Percentiles rank a stretch among this genome's conserved stretches.
Conservation (phyloP, 1,140 invertebrate genomes). For the Trichonephila clavata region DNA sequence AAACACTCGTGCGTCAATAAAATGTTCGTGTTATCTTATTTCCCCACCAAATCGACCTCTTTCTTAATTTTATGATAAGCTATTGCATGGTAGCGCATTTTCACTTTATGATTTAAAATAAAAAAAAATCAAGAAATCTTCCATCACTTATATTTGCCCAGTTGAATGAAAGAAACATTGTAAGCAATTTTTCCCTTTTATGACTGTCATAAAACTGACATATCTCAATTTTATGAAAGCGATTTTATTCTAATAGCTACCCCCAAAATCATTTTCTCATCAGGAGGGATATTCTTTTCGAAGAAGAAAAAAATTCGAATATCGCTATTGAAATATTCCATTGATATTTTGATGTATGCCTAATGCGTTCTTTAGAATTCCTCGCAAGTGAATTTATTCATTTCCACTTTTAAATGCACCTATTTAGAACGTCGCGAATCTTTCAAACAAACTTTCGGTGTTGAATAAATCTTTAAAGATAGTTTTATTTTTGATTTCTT, state of each 20-base stretch:
- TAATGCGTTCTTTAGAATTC: conserved; percentile 33
- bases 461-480: conserved; percentile 49
- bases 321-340: conserved; percentile 31
- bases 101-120: conserved; percentile 3
- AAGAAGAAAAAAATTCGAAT: neutral
- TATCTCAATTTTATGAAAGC: conserved; percentile 42
- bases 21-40: neutral
- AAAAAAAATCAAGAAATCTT: neutral
- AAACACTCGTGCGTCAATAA: neutral
- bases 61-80: conserved; percentile 8
- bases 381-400: conserved; percentile 6
- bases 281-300: neutral
- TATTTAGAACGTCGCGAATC: neutral
- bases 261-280: conserved; percentile 38
- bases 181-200: conserved; percentile 4
- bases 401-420: conserved; percentile 43
- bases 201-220: conserved; percentile 21
- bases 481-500: neutral
- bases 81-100: neutral
- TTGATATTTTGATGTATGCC: conserved; percentile 15
- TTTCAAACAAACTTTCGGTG: conserved; percentile 27
- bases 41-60: neutral
- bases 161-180: conserved; percentile 7
- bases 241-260: conserved; percentile 32
- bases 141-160: neutral